Conservation (phyloP, 2,113 vertebrate genomes). For the Ovibos moschatus region DNA sequence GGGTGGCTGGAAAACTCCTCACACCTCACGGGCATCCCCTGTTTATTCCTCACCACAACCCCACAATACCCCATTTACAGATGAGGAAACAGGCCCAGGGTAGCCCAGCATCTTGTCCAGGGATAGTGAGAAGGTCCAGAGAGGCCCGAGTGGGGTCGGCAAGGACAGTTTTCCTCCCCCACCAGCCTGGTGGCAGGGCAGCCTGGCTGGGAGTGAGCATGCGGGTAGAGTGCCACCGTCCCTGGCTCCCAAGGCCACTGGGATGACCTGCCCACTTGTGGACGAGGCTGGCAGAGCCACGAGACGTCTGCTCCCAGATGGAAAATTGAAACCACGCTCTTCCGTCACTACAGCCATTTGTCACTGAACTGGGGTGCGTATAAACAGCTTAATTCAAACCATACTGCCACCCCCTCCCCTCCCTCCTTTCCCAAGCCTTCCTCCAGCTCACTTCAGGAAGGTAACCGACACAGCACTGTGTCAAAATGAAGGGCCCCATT, state of each 20-base stretch:
- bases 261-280: background rate
- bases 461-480: rapidly evolving
- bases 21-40: background rate
- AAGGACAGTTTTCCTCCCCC: background rate
- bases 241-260: background rate
- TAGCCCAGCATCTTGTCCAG: background rate
- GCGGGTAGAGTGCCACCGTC: background rate
- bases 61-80: background rate
- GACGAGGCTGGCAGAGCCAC: background rate
- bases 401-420: background rate
- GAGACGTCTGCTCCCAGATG: background rate
- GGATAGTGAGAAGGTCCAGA: background rate
- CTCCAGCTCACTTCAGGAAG: background rate
- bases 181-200: background rate
- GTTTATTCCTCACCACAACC: background rate
- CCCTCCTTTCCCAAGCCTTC: background rate
- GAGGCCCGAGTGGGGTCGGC: background rate
- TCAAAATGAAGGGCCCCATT: rapidly evolving
- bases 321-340: background rate
- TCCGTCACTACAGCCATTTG: background rate
- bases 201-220: background rate
- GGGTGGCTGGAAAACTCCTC: background rate
- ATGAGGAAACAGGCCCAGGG: background rate
- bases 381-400: background rate
- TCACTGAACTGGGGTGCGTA: background rate